Percentiles rank a stretch among this genome's conserved stretches.
These are phyloP conservation scores for Puntigrus tetrazona DNA, from an alignment of 2,113 vertebrate genomes.

Conservation along the genomic window DNA sequence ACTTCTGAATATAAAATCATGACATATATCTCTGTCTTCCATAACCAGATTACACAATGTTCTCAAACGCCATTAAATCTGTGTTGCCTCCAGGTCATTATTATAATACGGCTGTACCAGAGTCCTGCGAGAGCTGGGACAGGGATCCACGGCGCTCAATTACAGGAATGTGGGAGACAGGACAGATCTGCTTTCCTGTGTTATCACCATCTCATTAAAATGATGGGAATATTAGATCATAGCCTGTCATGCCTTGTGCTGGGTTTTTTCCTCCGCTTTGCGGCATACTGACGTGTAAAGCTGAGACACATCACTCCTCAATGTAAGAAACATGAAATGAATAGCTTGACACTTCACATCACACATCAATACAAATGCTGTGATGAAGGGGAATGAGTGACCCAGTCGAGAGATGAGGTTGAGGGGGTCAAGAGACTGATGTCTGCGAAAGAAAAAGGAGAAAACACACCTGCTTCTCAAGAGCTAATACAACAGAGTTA, in stretches of 20 bases:
- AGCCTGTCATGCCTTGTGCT: constrained; percentile 4
- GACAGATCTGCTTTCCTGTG: constrained; percentile 35
- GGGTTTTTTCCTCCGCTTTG: neutral
- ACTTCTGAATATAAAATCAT: constrained; percentile 6
- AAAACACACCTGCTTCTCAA: constrained; percentile 14
- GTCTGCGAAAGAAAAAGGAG: neutral
- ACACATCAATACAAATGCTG: constrained; percentile 26
- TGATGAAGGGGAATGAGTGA: constrained; percentile 39
- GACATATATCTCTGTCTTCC: neutral
- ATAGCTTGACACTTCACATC: constrained; percentile 33
- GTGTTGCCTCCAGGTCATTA: constrained; percentile 32
- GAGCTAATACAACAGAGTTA: constrained; percentile 9
- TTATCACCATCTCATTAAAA: constrained; percentile 30
- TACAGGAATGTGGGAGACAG: constrained; percentile 30
- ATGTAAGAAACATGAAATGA: constrained; percentile 26
- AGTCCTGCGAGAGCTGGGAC: constrained; percentile 4
- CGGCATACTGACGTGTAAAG: neutral
- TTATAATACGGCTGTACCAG: neutral
- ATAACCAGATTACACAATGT: constrained; percentile 36
- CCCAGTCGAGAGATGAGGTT: constrained; percentile 43
- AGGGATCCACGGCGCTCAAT: constrained; percentile 1
- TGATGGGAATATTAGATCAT: constrained; percentile 39
- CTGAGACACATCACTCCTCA: constrained; percentile 11
- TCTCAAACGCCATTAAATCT: constrained; percentile 31
- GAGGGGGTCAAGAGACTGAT: constrained; percentile 25